These are phyloP conservation scores for Lanius collurio DNA, from an alignment of 2,113 vertebrate species.

Conservation along the genomic window DNA sequence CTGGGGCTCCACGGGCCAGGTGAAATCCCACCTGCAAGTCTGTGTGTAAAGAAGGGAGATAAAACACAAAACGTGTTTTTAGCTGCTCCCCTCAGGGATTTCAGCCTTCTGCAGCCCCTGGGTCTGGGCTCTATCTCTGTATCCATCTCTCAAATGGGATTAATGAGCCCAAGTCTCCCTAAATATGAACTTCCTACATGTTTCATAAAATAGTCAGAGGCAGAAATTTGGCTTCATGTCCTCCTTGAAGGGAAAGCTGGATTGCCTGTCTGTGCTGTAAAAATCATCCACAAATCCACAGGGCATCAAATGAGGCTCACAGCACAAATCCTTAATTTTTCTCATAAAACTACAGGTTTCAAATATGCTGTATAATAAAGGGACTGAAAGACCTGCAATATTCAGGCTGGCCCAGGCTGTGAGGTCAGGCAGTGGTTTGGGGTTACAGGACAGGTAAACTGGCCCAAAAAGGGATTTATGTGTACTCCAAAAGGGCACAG, in stretches of 20 bases:
- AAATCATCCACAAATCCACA: neutral
- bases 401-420: neutral
- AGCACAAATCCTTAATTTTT: neutral
- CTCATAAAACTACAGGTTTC: neutral
- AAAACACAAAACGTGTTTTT: neutral
- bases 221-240: neutral
- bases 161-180: neutral
- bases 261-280: neutral
- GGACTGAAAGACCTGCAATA: neutral
- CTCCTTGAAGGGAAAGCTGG: neutral
- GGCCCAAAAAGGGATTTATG: accelerated
- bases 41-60: neutral
- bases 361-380: neutral
- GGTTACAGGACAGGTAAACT: accelerated
- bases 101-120: neutral
- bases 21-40: constrained; percentile 4
- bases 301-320: neutral
- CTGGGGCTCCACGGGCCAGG: neutral
- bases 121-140: neutral
- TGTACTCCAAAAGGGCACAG: neutral
- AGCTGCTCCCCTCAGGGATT: neutral
- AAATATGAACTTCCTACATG: neutral
- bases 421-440: neutral
- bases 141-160: neutral
- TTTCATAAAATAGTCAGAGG: neutral